These are phyloP conservation scores for Calliopsis andreniformis DNA, from an alignment of 1,140 invertebrate species.

Conservation along the genomic window DNA sequence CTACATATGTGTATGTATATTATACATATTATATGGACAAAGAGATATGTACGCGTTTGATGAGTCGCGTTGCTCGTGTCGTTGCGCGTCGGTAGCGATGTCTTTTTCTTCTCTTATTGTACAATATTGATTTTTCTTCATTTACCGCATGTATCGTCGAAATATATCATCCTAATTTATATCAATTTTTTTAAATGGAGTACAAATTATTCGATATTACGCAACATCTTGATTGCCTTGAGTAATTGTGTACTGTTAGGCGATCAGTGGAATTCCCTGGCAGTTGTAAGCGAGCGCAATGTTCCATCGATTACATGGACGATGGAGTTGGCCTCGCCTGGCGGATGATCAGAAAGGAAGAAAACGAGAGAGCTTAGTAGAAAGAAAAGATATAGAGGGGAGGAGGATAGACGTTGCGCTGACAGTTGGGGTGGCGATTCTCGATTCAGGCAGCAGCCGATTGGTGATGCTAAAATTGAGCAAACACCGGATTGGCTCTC, in stretches of 20 bases:
- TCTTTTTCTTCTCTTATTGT: too few species aligned
- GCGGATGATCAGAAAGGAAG: slow-evolving; percentile 21
- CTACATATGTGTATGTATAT: not conserved
- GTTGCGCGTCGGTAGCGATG: too few species aligned
- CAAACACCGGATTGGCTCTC: slow-evolving; percentile 50
- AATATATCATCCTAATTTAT: too few species aligned
- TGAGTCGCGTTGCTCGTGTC: too few species aligned
- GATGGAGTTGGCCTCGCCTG: not conserved
- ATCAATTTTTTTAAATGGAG: too few species aligned
- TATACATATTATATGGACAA: too few species aligned
- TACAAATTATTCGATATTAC: not conserved
- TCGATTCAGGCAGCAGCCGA: slow-evolving; percentile 55
- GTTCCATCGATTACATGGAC: slow-evolving; percentile 2
- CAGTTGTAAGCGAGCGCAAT: too few species aligned
- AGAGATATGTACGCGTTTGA: too few species aligned
- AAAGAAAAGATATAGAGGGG: not conserved
- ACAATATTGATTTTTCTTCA: too few species aligned
- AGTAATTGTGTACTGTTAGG: too few species aligned
- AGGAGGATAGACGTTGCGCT: slow-evolving; percentile 55
- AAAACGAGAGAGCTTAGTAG: slow-evolving; percentile 4
- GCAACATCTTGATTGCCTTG: not conserved
- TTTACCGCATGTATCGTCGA: too few species aligned
- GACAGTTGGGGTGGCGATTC: slow-evolving; percentile 64
- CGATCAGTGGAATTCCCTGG: too few species aligned
- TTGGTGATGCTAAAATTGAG: slow-evolving; percentile 66